Evolutionary conservation across 2,113 vertebrate genomes (phyloP).

Genomic region (Mystacornis crossleyi): DNA sequence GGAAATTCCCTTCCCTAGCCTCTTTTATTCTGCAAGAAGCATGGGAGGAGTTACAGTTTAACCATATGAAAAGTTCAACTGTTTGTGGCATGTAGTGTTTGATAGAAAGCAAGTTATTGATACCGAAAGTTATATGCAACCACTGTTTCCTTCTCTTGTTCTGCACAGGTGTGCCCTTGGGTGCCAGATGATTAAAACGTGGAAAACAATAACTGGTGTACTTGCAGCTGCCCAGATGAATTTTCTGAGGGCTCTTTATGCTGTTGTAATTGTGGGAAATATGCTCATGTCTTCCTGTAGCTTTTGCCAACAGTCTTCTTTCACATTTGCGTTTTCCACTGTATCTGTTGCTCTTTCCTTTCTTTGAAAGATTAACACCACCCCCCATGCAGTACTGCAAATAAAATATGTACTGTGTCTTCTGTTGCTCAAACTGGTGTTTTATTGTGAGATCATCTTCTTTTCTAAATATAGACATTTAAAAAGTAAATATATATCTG

Average conservation of each 20-base stretch:
- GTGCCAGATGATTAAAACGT: neutral
- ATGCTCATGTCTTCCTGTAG: neutral
- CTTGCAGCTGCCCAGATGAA: neutral
- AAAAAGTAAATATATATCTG: neutral
- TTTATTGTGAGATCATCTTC: neutral
- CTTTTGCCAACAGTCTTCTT: neutral
- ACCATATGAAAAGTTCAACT: neutral
- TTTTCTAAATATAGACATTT: neutral
- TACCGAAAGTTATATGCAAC: neutral
- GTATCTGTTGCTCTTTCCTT: neutral
- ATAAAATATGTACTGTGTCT: neutral
- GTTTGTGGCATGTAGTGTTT: accelerated
- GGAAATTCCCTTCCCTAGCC: neutral
- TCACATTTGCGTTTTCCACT: neutral
- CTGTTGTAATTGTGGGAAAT: neutral
- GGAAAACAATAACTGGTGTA: neutral
- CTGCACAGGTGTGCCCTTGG: neutral
- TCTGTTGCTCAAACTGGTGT: neutral
- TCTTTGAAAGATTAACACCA: neutral
- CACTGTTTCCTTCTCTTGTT: neutral
- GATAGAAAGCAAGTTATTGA: neutral
- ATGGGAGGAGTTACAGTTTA: neutral
- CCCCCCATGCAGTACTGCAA: neutral
- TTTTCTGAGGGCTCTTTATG: neutral
- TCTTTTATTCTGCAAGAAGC: neutral